These are phyloP conservation scores for Hydriomena furcata DNA, from an alignment of 2,888 invertebrate genomes.

Conservation along the genomic window DNA sequence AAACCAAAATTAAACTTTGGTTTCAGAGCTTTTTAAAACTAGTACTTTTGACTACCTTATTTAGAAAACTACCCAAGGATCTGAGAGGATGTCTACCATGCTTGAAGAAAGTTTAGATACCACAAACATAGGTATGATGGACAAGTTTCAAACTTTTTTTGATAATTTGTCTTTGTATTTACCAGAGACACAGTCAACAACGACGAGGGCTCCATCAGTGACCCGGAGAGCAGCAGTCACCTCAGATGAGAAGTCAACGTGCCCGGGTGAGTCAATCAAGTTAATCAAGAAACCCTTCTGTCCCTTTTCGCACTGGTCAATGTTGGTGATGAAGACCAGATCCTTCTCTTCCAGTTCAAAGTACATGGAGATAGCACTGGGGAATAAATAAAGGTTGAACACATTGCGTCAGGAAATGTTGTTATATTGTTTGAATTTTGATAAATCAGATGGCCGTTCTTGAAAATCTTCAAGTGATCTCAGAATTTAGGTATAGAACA, in stretches of 20 bases:
- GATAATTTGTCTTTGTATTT: constrained; percentile 46
- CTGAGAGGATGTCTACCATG: no score
- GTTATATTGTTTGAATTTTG: neutral
- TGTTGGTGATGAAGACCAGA: constrained; percentile 94
- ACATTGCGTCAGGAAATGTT: neutral
- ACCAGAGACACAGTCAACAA: constrained; percentile 99
- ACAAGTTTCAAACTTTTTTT: no score
- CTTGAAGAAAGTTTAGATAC: no score
- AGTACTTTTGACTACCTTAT: no score
- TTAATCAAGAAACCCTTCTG: constrained; percentile 99
- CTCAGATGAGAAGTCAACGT: constrained; percentile 99
- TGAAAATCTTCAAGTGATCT: constrained; percentile 70
- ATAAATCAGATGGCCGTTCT: constrained; percentile 83
- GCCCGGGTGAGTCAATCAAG: constrained; percentile 99
- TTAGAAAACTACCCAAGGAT: no score
- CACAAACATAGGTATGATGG: no score
- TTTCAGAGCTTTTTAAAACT: no score
- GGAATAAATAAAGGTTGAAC: constrained; percentile 23
- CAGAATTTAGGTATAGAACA: constrained; percentile 80
- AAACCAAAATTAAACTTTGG: no score
- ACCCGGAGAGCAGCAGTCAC: constrained; percentile 99
- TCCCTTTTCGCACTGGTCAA: constrained; percentile 95
- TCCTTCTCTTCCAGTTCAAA: constrained; percentile 98
- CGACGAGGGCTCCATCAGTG: constrained; percentile 99
- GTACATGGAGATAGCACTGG: constrained; percentile 99